phyloP scores from a whole-genome alignment of 2,113 vertebrate genomes.

The Dendropsophus ebraccatus region DNA sequence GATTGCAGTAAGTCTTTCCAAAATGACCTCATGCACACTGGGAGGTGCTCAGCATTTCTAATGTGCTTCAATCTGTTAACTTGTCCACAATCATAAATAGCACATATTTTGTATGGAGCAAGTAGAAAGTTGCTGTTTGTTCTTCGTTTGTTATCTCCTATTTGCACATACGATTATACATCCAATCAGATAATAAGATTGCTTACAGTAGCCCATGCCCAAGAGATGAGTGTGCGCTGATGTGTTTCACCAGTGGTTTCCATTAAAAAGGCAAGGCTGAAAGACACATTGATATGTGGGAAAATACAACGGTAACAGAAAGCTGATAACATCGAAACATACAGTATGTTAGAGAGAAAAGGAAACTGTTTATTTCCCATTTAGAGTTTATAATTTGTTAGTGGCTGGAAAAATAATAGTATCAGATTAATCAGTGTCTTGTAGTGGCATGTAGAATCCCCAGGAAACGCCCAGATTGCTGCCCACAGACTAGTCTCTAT shows the following conservation, averaged over 20 bases:
- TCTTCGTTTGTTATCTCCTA: background rate
- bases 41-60: background rate
- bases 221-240: background rate
- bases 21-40: background rate
- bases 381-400: background rate
- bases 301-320: background rate
- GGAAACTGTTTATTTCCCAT: background rate
- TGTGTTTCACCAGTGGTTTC: background rate
- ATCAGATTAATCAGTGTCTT: too few relatives aligned
- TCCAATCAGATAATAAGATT: slow-evolving; percentile 8
- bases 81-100: background rate
- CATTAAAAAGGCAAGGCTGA: background rate
- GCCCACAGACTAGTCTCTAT: too few relatives aligned
- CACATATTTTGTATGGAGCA: background rate
- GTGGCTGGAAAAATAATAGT: background rate
- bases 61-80: background rate
- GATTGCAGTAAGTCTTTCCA: background rate
- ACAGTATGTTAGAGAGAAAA: background rate
- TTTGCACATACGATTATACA: background rate
- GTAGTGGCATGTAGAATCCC: too few relatives aligned
- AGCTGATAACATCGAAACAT: background rate
- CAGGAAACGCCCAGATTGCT: too few relatives aligned
- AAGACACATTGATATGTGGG: background rate
- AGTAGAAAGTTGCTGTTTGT: background rate
- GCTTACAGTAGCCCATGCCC: slow-evolving; percentile 15